Conservation (phyloP, 2,888 invertebrate species). For the Matsumyia berberina region DNA sequence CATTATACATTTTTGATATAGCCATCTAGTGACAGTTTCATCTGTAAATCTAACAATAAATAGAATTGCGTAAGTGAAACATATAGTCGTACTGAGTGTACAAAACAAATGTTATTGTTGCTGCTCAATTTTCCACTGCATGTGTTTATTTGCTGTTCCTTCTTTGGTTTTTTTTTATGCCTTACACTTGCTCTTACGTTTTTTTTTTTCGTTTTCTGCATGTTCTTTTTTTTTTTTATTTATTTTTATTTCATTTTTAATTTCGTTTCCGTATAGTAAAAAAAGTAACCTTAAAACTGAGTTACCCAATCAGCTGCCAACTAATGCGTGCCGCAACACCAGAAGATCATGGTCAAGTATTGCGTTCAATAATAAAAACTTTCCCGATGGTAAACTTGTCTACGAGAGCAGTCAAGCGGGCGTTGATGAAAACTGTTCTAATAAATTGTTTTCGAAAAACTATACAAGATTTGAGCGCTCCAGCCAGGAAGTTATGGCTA, state of each 20-base stretch:
- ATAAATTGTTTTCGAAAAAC: constrained; percentile 77
- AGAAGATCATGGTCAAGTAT: constrained; percentile 79
- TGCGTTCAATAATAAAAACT: constrained; percentile 80
- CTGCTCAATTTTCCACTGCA: constrained; percentile 64
- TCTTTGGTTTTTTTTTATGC: constrained; percentile 34
- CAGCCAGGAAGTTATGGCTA: constrained; percentile 90
- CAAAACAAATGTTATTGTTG: constrained; percentile 53
- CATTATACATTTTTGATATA: constrained; percentile 83
- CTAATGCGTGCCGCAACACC: constrained; percentile 76
- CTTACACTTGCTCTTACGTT: constrained; percentile 22
- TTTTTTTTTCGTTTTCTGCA: constrained; percentile 63
- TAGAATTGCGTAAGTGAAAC: constrained; percentile 94
- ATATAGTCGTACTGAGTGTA: constrained; percentile 66
- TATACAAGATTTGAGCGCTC: constrained; percentile 78
- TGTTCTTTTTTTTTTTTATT: constrained; percentile 52
- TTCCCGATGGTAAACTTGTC: constrained; percentile 79
- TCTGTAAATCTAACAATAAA: constrained; percentile 96
- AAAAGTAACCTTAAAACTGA: constrained; percentile 77
- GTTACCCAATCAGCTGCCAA: constrained; percentile 72
- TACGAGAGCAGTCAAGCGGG: constrained; percentile 78
- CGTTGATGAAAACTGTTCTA: constrained; percentile 79
- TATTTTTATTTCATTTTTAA: constrained; percentile 66
- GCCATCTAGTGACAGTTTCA: constrained; percentile 96
- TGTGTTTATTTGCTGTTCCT: constrained; percentile 55
- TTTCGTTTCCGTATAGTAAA: constrained; percentile 77